A percentile compares a stretch with the other conserved stretches of the same genome.
phyloP scores from a whole-genome alignment of 2,888 invertebrate species.

The Antitype chi region DNA sequence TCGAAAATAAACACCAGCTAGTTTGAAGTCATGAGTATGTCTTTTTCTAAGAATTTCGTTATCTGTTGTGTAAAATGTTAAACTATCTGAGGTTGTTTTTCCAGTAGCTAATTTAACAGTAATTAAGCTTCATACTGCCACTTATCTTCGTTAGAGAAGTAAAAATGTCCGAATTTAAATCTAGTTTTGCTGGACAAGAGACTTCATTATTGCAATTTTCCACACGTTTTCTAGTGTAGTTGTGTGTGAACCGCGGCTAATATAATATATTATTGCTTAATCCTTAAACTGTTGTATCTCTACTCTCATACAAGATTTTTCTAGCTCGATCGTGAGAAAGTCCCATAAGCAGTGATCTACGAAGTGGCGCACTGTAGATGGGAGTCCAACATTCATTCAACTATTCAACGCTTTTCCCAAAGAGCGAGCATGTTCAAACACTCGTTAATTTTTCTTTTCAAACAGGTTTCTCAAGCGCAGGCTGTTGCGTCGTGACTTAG shows the following conservation, averaged over 20 bases:
- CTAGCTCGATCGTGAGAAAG: conserved; percentile 62
- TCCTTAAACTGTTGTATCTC: conserved; percentile 33
- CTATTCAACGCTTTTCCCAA: conserved; percentile 61
- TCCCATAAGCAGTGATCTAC: conserved; percentile 53
- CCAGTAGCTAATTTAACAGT: conserved; percentile 36
- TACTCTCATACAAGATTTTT: conserved; percentile 50
- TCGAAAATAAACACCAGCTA: conserved; percentile 52
- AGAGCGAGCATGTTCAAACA: conserved; percentile 51
- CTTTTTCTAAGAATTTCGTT: conserved; percentile 53
- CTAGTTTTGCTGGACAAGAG: not conserved
- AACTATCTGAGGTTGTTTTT: conserved; percentile 30
- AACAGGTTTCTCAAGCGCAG: conserved; percentile 55
- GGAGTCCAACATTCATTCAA: conserved; percentile 53
- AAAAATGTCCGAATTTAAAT: conserved; percentile 28
- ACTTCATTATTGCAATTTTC: conserved; percentile 23
- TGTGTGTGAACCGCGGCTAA: conserved; percentile 28
- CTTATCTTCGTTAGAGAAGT: conserved; percentile 27
- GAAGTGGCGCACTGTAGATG: conserved; percentile 42
- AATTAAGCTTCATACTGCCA: conserved; percentile 45
- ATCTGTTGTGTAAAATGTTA: conserved; percentile 48
- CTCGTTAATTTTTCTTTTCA: conserved; percentile 55
- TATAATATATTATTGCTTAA: conserved; percentile 35
- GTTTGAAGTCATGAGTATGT: conserved; percentile 36
- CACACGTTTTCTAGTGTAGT: conserved; percentile 31
- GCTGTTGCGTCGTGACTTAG: conserved; percentile 45